Evolutionary conservation across 2,113 vertebrate genomes (phyloP).

Genomic region (Chionodraco myersi): DNA sequence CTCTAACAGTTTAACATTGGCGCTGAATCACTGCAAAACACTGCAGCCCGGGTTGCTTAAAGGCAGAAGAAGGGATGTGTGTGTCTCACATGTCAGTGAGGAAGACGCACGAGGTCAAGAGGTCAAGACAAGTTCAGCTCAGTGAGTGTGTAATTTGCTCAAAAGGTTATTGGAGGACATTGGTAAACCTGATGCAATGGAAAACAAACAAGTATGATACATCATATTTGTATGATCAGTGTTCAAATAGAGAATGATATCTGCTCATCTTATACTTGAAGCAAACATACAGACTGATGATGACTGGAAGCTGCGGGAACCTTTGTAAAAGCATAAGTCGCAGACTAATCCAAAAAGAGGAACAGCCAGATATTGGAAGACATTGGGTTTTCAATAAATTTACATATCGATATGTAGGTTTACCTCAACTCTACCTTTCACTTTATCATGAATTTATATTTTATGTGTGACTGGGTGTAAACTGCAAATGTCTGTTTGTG

Average conservation of each 20-base stretch:
- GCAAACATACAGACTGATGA: not conserved
- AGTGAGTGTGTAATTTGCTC: slow-evolving; percentile 14
- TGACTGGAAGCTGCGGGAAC: not conserved
- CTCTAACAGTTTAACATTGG: slow-evolving; percentile 18
- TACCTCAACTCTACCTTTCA: not conserved
- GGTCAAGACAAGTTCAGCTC: slow-evolving; percentile 74
- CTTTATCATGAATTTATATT: too few relatives aligned
- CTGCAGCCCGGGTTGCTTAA: not conserved
- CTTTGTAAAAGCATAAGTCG: not conserved
- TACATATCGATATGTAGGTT: not conserved
- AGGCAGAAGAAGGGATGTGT: not conserved
- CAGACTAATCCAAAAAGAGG: not conserved
- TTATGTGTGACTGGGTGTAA: too few relatives aligned
- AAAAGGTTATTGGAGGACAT: slow-evolving; percentile 44
- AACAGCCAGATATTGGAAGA: not conserved
- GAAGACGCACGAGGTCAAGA: slow-evolving; percentile 63
- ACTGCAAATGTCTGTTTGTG: too few relatives aligned
- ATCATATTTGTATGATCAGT: not conserved
- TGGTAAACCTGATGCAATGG: not conserved
- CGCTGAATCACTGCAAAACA: not conserved
- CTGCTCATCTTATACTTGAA: not conserved
- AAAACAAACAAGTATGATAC: not conserved
- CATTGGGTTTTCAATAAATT: not conserved
- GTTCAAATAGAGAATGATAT: too few relatives aligned
- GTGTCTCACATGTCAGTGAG: slow-evolving; percentile 37